Evolutionary conservation across 2,797 vertebrate genomes (phyloP).

Genomic region (Argya squamiceps): DNA sequence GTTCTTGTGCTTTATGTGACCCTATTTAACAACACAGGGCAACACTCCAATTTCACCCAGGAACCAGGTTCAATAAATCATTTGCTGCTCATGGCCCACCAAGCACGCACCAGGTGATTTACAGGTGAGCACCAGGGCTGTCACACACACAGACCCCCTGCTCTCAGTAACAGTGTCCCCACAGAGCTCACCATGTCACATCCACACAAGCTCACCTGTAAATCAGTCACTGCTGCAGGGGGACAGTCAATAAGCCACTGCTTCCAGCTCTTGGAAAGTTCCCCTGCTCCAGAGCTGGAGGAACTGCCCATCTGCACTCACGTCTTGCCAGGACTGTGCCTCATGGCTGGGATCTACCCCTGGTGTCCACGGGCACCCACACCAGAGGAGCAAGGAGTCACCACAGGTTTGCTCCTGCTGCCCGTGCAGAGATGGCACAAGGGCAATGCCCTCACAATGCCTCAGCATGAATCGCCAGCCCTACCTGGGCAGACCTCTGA

Average conservation of each 20-base stretch:
- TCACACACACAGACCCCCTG: neutral
- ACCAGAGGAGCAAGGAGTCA: neutral
- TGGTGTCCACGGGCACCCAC: fast-evolving
- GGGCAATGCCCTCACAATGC: fast-evolving
- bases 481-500: neutral
- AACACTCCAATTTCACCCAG: neutral
- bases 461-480: neutral
- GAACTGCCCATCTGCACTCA: fast-evolving
- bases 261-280: neutral
- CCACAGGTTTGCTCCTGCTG: neutral
- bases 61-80: neutral
- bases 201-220: neutral
- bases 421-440: neutral
- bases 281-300: neutral
- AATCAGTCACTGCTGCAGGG: neutral
- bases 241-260: neutral
- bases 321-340: neutral
- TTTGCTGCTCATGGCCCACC: neutral
- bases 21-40: neutral
- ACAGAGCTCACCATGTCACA: fast-evolving
- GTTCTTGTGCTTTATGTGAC: neutral
- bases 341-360: neutral
- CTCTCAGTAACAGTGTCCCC: neutral
- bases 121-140: neutral
- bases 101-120: neutral